A percentile compares a stretch with the other conserved stretches of the same genome.
These are phyloP conservation scores for Hermetia illucens DNA, from an alignment of 1,140 invertebrate species.

Conservation along the genomic window DNA sequence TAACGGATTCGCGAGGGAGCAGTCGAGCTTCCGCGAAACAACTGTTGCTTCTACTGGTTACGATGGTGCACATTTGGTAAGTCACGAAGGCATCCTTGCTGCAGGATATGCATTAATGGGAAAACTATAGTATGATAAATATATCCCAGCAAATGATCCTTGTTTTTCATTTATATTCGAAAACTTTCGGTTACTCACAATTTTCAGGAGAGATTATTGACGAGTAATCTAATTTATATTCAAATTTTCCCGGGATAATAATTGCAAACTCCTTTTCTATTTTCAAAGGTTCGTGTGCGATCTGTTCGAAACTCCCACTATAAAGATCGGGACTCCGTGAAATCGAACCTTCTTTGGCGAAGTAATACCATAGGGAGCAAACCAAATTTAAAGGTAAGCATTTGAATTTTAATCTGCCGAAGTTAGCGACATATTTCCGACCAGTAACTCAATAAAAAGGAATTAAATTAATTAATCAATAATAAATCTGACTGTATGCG, in stretches of 20 bases:
- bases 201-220: neutral
- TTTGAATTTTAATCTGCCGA: no score
- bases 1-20: constrained; percentile 34
- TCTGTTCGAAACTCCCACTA: neutral
- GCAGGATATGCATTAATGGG: no score
- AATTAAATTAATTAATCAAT: no score
- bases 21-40: constrained; percentile 40
- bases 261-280: neutral
- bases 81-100: no score
- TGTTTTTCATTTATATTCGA: neutral
- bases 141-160: no score
- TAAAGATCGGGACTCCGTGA: neutral
- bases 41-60: constrained; percentile 28
- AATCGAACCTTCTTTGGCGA: neutral
- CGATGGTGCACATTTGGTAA: constrained; percentile 30
- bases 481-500: no score
- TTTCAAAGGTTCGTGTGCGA: constrained; percentile 1
- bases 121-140: no score
- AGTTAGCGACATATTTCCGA: no score
- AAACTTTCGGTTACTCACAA: neutral
- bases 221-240: neutral
- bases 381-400: neutral
- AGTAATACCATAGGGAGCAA: neutral
- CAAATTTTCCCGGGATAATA: neutral
- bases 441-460: no score